phyloP scores from a whole-genome alignment of 2,797 vertebrate genomes.

The Pipistrellus pipistrellus region DNA sequence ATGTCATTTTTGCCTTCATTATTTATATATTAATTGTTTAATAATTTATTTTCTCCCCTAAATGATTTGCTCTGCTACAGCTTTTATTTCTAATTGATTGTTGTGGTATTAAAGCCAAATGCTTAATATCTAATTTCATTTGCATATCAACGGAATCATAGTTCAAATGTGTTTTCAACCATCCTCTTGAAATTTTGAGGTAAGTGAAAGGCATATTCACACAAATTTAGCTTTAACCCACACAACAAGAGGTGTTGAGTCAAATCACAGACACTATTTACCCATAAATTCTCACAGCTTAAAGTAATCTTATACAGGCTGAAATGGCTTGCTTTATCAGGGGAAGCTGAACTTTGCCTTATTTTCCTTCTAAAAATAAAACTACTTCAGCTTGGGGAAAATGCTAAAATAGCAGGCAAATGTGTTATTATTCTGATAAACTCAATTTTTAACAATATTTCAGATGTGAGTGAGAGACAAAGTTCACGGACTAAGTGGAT shows the following conservation, averaged over 20 bases:
- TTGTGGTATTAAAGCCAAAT: background rate
- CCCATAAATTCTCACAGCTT: background rate
- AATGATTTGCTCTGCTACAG: background rate
- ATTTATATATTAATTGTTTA: background rate
- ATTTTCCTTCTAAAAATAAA: slow-evolving; percentile 51
- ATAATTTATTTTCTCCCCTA: background rate
- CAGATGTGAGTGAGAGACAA: background rate
- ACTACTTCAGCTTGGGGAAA: background rate
- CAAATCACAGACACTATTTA: background rate
- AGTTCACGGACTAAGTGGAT: background rate
- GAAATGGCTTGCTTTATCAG: background rate
- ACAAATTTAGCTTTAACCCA: background rate
- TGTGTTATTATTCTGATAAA: background rate
- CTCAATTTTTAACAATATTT: slow-evolving; percentile 6
- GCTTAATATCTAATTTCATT: background rate
- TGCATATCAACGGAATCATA: background rate
- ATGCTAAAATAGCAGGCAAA: background rate
- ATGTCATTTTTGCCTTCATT: slow-evolving; percentile 2
- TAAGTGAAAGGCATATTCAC: background rate
- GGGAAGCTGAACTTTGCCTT: background rate
- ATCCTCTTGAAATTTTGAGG: background rate
- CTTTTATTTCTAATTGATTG: background rate
- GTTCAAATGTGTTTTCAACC: background rate
- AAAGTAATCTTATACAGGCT: background rate
- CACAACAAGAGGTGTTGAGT: background rate